Base-by-base conservation (phyloP, 2,797 vertebrate genomes). In the Intellagama lesueurii region DNA sequence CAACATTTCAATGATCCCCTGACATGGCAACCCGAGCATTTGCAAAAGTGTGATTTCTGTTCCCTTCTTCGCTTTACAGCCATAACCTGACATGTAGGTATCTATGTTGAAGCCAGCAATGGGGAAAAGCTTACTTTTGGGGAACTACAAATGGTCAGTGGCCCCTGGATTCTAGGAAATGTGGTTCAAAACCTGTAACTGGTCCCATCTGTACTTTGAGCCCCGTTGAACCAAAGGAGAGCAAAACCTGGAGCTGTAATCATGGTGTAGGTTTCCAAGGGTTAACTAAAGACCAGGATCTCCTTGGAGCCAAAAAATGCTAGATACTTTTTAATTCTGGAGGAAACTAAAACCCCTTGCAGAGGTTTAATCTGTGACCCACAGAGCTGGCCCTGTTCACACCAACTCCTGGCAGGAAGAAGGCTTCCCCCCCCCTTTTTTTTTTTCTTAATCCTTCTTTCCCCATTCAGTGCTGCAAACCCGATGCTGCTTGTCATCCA, bases 261-360 rank as follows among this genome's bases (percentile, higher is more conserved):
- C 56, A 2, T 56, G 66, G 60, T 83, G 4, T 2, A 69, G 88
- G 80, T 8, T 12, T 85, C 86, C 24, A 78, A 49, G 88, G 1
- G 64, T 95, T 93, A 94, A 92, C 56, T 49, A 16, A 35, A 69
- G 80, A 5, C 17, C n/a, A 47, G 0, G 28, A 5, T 87, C 64
- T 7, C 52, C 66, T 40, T 26, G n/a, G 82, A 89, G 90, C 92
- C 17, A 82, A 90, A 82, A 90, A 93, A 79, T 28, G 40, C 76
- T 83, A 90, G n/a, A 93, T 72, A 60, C 0, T 0, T 49, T 6
- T 1, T 88, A 88, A 83, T 83, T 80, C 12, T 2, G 40, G 73
- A 26, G 90, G 56, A 19, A 94, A 56, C 93, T 92, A 49, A 92
- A 94, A 94, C 91, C 88, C 87, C 86, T 91, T 0, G 85, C 73